These are phyloP conservation scores for Craniophora ligustri DNA, from an alignment of 2,888 invertebrate genomes.

Conservation along the genomic window DNA sequence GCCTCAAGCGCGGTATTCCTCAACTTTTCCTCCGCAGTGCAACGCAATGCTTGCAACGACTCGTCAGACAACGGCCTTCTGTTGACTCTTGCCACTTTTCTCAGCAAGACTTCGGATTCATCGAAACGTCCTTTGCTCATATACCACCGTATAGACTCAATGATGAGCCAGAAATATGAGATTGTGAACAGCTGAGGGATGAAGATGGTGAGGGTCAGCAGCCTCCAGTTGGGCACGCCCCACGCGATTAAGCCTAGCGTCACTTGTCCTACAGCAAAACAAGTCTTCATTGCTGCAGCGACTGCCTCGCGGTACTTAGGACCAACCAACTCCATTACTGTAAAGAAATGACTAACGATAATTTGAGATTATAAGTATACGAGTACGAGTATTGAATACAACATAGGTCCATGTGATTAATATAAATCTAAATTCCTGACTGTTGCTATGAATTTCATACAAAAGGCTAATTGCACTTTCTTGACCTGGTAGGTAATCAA, in stretches of 20 bases:
- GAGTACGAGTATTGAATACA: too few relatives aligned
- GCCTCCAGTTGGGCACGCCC: conserved; percentile 91
- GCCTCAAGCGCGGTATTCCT: conserved; percentile 34
- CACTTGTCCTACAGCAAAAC: conserved; percentile 92
- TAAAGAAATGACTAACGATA: too few relatives aligned
- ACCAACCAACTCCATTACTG: conserved; percentile 80
- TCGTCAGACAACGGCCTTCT: conserved; percentile 70
- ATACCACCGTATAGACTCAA: conserved; percentile 93
- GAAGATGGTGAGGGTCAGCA: conserved; percentile 90
- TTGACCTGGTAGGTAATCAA: too few relatives aligned
- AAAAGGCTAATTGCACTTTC: too few relatives aligned
- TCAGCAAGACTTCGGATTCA: conserved; percentile 89
- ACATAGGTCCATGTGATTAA: too few relatives aligned
- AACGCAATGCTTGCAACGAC: conserved; percentile 63
- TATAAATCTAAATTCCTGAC: too few relatives aligned
- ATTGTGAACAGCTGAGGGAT: conserved; percentile 90
- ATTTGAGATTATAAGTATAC: too few relatives aligned
- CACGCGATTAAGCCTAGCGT: conserved; percentile 91
- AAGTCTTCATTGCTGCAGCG: conserved; percentile 90
- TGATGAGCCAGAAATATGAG: conserved; percentile 90
- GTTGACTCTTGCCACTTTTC: conserved; percentile 89
- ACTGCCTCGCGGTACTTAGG: conserved; percentile 91
- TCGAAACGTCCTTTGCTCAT: conserved; percentile 90
- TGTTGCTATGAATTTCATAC: too few relatives aligned
- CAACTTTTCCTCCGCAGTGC: conserved; percentile 62